Evolutionary conservation across 2,888 invertebrate species (phyloP).

Genomic region (Phengaris arion): DNA sequence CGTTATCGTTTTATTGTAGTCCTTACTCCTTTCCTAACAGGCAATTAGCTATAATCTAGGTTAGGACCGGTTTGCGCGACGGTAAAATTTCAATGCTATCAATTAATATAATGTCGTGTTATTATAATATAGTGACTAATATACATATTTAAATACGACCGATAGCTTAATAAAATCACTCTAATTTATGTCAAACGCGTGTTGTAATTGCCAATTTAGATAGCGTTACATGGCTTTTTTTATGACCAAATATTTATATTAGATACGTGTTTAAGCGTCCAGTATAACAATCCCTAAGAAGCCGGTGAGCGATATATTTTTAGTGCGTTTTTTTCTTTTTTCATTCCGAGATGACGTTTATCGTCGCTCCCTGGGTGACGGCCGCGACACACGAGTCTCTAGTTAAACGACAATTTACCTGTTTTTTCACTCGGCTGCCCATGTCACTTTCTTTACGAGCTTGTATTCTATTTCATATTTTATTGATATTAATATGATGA

Average conservation of each 20-base stretch:
- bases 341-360: slow-evolving; percentile 76
- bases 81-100: background rate
- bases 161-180: slow-evolving; percentile 15
- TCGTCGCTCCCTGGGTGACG: slow-evolving; percentile 71
- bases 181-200: background rate
- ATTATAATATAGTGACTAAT: slow-evolving; percentile 8
- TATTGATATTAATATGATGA: slow-evolving; percentile 68
- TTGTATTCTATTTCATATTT: slow-evolving; percentile 73
- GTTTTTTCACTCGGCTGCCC: slow-evolving; percentile 66
- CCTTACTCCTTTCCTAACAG: background rate
- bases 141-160: background rate
- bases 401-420: slow-evolving; percentile 73
- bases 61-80: background rate
- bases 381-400: slow-evolving; percentile 54
- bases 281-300: slow-evolving; percentile 30
- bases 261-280: slow-evolving; percentile 8
- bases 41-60: background rate
- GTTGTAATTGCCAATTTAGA: slow-evolving; percentile 15
- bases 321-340: slow-evolving; percentile 63
- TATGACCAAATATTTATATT: slow-evolving; percentile 17
- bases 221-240: slow-evolving; percentile 15
- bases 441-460: slow-evolving; percentile 73
- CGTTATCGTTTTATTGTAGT: background rate
- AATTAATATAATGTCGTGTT: slow-evolving; percentile 8
- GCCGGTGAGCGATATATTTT: slow-evolving; percentile 47